A percentile compares a stretch with the other conserved stretches of the same genome.
phyloP scores from a whole-genome alignment of 2,888 invertebrate species.

The Drosophila paranaensis region DNA sequence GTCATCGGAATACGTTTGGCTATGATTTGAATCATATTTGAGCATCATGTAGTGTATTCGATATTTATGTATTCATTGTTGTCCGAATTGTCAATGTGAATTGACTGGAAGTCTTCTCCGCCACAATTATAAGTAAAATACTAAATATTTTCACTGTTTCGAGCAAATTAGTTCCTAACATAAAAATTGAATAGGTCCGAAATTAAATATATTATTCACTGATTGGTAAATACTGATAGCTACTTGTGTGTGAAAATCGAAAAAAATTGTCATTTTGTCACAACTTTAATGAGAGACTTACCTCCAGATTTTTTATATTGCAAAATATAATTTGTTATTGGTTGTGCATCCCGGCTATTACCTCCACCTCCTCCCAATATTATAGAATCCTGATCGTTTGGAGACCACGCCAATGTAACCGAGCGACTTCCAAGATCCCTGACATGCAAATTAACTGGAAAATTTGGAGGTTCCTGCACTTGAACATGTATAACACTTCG shows the following conservation, averaged over 20 bases:
- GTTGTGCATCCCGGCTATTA: constrained; percentile 84
- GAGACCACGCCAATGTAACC: constrained; percentile 87
- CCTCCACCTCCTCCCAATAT: constrained; percentile 61
- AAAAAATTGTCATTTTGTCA: not conserved
- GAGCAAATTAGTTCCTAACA: too few species aligned
- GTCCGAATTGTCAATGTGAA: too few species aligned
- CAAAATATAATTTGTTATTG: constrained; percentile 86
- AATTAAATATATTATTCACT: not conserved
- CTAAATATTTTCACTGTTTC: too few species aligned
- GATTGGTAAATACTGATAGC: not conserved
- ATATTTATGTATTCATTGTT: too few species aligned
- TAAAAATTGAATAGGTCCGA: too few species aligned
- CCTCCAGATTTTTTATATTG: constrained; percentile 87
- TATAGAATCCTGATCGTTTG: constrained; percentile 84
- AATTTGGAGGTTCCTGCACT: constrained; percentile 87
- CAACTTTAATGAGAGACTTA: constrained; percentile 58
- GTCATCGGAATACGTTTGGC: too few species aligned
- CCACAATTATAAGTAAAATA: too few species aligned
- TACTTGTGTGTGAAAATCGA: not conserved
- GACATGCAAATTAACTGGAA: constrained; percentile 87
- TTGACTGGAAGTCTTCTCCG: too few species aligned
- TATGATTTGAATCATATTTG: too few species aligned
- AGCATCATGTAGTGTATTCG: too few species aligned
- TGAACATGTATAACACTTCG: constrained; percentile 85
- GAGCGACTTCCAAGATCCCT: constrained; percentile 86